These are phyloP conservation scores for Drosophila flavopinicola DNA, from an alignment of 2,888 invertebrate genomes.

Conservation along the genomic window DNA sequence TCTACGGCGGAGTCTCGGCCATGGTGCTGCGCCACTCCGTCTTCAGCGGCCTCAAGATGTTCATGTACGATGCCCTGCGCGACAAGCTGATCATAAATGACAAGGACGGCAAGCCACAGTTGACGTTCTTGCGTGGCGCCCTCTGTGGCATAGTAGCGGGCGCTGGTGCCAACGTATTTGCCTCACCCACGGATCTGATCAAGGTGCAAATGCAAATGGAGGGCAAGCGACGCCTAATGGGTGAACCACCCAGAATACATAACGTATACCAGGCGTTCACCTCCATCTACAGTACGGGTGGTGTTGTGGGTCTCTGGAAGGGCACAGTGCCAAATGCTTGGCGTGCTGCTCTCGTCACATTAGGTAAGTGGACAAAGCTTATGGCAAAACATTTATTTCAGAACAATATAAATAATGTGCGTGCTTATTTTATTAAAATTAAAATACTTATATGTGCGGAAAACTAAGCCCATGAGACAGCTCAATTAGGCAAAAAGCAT, in stretches of 20 bases:
- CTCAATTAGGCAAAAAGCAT: background rate
- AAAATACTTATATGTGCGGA: too few relatives aligned
- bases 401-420: too few relatives aligned
- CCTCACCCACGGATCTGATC: conserved; percentile 94
- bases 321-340: conserved; percentile 94
- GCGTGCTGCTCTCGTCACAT: conserved; percentile 89
- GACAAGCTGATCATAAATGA: conserved; percentile 10
- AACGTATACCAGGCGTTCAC: conserved; percentile 90
- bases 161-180: conserved; percentile 14
- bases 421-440: too few relatives aligned
- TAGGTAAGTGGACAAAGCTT: conserved; percentile 85
- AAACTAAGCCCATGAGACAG: background rate
- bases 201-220: conserved; percentile 97
- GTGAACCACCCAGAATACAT: conserved; percentile 90
- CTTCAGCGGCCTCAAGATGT: conserved; percentile 51
- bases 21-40: conserved; percentile 45
- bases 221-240: conserved; percentile 90
- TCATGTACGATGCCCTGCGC: conserved; percentile 35
- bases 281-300: conserved; percentile 88
- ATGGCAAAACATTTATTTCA: too few relatives aligned
- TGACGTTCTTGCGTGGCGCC: conserved; percentile 34
- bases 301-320: conserved; percentile 92
- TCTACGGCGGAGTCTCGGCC: conserved; percentile 49
- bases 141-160: conserved; percentile 31
- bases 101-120: conserved; percentile 14